Evolutionary conservation across 2,888 invertebrate species (phyloP), one percentile per base, ranked within the genome.

Genomic region (Andrena trimmerana): DNA sequence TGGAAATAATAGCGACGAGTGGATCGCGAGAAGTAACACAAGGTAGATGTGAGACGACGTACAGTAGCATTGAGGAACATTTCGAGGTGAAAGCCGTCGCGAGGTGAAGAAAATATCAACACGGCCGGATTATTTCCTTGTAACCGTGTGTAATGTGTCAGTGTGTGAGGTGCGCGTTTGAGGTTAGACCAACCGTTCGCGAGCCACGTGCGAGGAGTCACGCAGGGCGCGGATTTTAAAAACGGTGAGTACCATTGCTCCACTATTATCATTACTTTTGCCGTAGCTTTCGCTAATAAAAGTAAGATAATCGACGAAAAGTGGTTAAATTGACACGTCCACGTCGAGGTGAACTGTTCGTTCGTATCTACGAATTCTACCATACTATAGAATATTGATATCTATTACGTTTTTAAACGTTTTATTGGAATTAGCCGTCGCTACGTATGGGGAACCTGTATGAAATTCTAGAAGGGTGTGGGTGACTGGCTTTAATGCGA

Each of bases 191-290:
- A 57, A 36, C 24, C 63, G 54, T 65, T 57, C 29, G 27, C 31
- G 71, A 42, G 74, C 54, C 85, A 77, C 77, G 62, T 80, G 66
- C 72, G 33, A n/a, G 20, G 29, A 48, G 13, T 13, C 27, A 29
- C 48, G n/a, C 31, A 54, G 62, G 60, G 76, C 76, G 71, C 59
- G 67, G 33, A 63, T 16, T 84, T 85, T 65, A 59, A 80, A 80
- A 59, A 31, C 42, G 77, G 80, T 86, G 36, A 83, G 84, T 86
- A 48, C 20, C 42, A 42, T 42, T 16, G 4, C 42, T 42, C 42
- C 16, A 13, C 4, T 42, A 16, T 16, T 42, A 42, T 42, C 42
- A 16, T 42, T 42, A 42, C 42, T 16, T 42, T 42, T 42, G 42
- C 42, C 42, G 16, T 42, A 16, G 42, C 13, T 16, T 16, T 42